Conservation (phyloP, 2,888 invertebrate genomes). For the Coenonympha arcania region DNA sequence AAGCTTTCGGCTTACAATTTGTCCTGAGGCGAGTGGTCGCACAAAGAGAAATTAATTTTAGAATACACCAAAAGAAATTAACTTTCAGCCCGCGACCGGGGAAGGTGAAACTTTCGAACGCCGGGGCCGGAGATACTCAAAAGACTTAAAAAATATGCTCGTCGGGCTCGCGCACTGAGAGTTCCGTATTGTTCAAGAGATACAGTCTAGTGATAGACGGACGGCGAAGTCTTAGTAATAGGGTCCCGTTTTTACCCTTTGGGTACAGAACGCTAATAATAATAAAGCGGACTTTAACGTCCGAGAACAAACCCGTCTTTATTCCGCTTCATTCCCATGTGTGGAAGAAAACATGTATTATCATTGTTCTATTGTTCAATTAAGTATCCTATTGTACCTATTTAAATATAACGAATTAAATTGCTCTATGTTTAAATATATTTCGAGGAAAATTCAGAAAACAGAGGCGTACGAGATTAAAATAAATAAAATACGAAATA, state of each 20-base stretch:
- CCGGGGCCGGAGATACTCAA: conserved; percentile 59
- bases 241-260: too few species aligned
- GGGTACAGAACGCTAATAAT: too few species aligned
- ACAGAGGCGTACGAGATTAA: not conserved
- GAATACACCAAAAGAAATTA: conserved; percentile 74
- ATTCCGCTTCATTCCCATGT: conserved; percentile 35
- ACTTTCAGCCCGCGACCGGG: conserved; percentile 56
- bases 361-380: conserved; percentile 9
- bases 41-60: conserved; percentile 73
- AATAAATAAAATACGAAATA: not conserved
- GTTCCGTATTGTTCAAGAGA: too few species aligned
- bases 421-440: not conserved
- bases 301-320: conserved; percentile 45
- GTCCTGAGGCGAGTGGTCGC: conserved; percentile 60
- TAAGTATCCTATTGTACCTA: too few species aligned
- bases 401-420: too few species aligned
- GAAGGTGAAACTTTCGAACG: conserved; percentile 63
- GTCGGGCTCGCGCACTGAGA: too few species aligned
- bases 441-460: not conserved
- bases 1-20: conserved; percentile 63
- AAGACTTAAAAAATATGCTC: conserved; percentile 69
- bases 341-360: conserved; percentile 14
- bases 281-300: conserved; percentile 58
- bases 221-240: too few species aligned
- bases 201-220: too few species aligned